Conservation (phyloP, 2,113 vertebrate species). For the Chrysochloris asiatica region DNA sequence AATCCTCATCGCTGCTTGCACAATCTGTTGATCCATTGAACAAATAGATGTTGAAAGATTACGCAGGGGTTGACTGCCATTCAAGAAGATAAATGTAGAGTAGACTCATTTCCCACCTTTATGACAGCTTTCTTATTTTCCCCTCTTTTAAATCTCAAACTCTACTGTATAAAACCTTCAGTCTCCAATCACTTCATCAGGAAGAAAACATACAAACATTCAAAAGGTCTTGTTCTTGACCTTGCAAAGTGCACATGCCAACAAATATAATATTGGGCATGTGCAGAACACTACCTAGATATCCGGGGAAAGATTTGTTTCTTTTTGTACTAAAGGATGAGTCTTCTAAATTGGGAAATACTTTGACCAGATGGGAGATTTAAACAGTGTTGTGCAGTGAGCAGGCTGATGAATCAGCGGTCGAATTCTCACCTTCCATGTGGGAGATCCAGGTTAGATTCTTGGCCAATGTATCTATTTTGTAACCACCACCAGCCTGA, state of each 20-base stretch:
- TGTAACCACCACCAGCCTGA: not conserved
- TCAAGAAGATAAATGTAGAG: conserved; percentile 88
- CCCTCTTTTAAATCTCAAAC: conserved; percentile 74
- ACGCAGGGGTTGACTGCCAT: conserved; percentile 85
- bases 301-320: not conserved
- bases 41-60: conserved; percentile 91
- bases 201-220: not conserved
- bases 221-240: not conserved
- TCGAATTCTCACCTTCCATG: not conserved
- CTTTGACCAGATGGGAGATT: not conserved
- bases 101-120: conserved; percentile 88
- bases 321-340: not conserved
- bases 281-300: not conserved
- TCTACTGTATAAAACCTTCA: conserved; percentile 68
- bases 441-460: not conserved
- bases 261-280: not conserved
- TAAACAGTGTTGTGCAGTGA: not conserved
- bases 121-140: conserved; percentile 61
- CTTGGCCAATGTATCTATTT: not conserved
- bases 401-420: not conserved
- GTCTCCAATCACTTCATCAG: conserved; percentile 64
- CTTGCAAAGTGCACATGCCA: not conserved
- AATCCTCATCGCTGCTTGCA: conserved; percentile 85
- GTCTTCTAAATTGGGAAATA: not conserved
- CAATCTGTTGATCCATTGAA: conserved; percentile 90